Evolutionary conservation across 2,888 invertebrate species (phyloP).

Genomic region (Thereva unica): DNA sequence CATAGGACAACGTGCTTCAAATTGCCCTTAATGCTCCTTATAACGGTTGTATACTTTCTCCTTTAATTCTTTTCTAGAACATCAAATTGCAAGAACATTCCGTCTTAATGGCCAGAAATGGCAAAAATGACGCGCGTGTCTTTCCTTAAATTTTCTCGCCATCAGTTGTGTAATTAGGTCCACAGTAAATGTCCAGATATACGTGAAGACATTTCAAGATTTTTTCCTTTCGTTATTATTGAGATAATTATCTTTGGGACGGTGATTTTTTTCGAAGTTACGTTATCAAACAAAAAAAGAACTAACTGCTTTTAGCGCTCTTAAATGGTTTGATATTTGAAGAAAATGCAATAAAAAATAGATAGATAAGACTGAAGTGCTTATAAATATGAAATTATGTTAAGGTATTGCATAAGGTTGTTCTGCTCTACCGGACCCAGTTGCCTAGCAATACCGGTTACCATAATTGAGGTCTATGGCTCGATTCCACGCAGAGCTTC

Average conservation of each 20-base stretch:
- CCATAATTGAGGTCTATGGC: too few species aligned
- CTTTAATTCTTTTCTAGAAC: slow-evolving; percentile 29
- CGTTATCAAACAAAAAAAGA: too few species aligned
- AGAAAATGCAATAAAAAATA: too few species aligned
- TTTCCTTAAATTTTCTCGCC: slow-evolving; percentile 5
- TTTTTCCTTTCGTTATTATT: not conserved
- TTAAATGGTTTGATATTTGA: too few species aligned
- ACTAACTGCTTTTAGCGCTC: too few species aligned
- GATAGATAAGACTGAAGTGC: too few species aligned
- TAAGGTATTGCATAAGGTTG: too few species aligned
- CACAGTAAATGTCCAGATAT: slow-evolving; percentile 17
- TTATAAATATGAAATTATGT: too few species aligned
- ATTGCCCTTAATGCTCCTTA: slow-evolving; percentile 47
- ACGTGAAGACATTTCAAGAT: slow-evolving; percentile 25
- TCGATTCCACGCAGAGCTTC: too few species aligned
- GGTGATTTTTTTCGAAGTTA: not conserved
- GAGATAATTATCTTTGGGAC: slow-evolving; percentile 1
- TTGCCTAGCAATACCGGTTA: too few species aligned
- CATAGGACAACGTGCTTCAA: slow-evolving; percentile 48
- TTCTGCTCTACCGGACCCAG: too few species aligned
- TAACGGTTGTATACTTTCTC: slow-evolving; percentile 39
- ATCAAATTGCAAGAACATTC: slow-evolving; percentile 35
- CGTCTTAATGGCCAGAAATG: slow-evolving; percentile 31
- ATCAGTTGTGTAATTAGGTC: slow-evolving; percentile 16
- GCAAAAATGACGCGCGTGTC: slow-evolving; percentile 16